Percentiles rank a stretch among this genome's conserved stretches.
phyloP scores from a whole-genome alignment of 2,888 invertebrate genomes.

The Drosophila kuntzei region DNA sequence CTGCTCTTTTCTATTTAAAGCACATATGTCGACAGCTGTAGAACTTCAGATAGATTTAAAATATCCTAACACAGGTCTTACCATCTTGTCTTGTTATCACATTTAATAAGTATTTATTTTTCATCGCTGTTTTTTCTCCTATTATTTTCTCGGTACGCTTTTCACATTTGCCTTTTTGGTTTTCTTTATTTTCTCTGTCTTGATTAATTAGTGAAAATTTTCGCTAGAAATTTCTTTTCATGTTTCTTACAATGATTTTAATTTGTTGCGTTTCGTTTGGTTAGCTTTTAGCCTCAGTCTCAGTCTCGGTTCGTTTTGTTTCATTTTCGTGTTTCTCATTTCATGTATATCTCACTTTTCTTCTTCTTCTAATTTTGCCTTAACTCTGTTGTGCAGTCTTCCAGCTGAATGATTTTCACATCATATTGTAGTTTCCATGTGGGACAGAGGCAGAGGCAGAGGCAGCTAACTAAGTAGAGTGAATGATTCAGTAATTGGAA shows the following conservation, averaged over 20 bases:
- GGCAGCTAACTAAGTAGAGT: constrained; percentile 53
- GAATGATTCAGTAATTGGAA: constrained; percentile 81
- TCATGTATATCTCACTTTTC: constrained; percentile 10
- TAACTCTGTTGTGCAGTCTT: constrained; percentile 73
- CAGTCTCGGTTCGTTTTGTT: constrained; percentile 37
- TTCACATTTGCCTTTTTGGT: constrained; percentile 5
- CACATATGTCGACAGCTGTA: too few relatives aligned
- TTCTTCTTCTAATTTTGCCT: constrained; percentile 25
- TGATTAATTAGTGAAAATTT: constrained; percentile 64
- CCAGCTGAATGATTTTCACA: constrained; percentile 81
- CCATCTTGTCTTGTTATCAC: background rate
- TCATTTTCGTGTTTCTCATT: constrained; percentile 12
- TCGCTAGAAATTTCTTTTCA: constrained; percentile 51
- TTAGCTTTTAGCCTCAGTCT: constrained; percentile 39
- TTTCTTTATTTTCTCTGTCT: constrained; percentile 9
- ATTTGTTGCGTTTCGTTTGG: constrained; percentile 48
- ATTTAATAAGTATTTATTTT: background rate
- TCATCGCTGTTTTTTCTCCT: background rate
- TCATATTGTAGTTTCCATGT: constrained; percentile 47
- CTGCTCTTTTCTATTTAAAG: too few relatives aligned
- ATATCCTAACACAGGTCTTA: background rate
- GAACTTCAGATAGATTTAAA: too few relatives aligned
- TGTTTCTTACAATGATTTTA: constrained; percentile 42
- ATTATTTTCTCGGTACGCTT: background rate
- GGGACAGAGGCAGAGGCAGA: constrained; percentile 25